Evolutionary conservation across 2,797 vertebrate genomes (phyloP).

Genomic region (Phyllotis vaccarum): DNA sequence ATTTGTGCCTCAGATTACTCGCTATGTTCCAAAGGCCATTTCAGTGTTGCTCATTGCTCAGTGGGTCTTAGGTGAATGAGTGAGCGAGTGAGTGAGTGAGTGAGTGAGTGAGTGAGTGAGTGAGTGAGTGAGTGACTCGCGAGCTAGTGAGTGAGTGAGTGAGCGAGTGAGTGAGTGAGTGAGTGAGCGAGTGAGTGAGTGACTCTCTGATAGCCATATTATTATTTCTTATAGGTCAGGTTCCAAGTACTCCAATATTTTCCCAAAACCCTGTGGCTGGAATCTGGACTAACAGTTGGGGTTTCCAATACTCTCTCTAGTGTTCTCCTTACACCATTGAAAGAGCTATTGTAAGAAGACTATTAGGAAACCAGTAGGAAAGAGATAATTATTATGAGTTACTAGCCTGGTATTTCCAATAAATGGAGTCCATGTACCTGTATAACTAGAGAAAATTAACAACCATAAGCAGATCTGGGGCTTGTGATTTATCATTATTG

Average conservation of each 20-base stretch:
- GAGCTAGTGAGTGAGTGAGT: too few relatives aligned
- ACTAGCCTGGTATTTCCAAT: conserved; percentile 68
- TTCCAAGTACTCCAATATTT: conserved; percentile 46
- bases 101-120: conserved; percentile 29
- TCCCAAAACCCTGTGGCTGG: conserved; percentile 62
- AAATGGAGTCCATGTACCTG: conserved; percentile 63
- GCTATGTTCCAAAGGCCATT: conserved; percentile 4
- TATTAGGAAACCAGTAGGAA: conserved; percentile 60
- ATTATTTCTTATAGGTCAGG: conserved; percentile 43
- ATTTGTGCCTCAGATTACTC: not conserved
- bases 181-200: not conserved
- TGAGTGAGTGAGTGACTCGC: conserved; percentile 55
- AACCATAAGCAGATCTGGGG: conserved; percentile 50
- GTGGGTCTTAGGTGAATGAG: conserved; percentile 33
- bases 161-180: conserved; percentile 38
- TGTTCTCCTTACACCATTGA: conserved; percentile 65
- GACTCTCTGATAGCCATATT: not conserved
- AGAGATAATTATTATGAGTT: conserved; percentile 78
- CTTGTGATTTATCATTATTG: conserved; percentile 67
- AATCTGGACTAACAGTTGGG: conserved; percentile 58
- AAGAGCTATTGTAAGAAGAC: conserved; percentile 71
- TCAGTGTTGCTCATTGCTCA: not conserved
- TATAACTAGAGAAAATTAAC: conserved; percentile 74
- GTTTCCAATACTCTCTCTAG: conserved; percentile 55
- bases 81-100: not conserved